Conservation (phyloP, 2,113 vertebrate species). For the Pseudolaguvia tuberculata region DNA sequence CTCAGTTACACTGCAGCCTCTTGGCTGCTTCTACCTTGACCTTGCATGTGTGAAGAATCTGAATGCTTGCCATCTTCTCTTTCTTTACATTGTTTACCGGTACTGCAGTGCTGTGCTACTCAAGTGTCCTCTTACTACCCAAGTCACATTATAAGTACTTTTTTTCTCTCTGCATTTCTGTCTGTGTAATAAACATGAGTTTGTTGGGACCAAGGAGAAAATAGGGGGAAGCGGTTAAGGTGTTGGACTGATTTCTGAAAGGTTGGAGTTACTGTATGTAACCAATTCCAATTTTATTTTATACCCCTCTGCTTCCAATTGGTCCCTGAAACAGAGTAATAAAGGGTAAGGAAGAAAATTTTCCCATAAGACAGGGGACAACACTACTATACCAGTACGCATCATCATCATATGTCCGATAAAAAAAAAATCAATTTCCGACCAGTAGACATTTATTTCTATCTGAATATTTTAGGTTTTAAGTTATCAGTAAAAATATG, state of each 20-base stretch:
- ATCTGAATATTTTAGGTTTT: no score
- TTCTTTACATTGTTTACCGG: conserved; percentile 19
- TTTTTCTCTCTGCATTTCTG: background rate
- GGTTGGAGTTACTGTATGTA: no score
- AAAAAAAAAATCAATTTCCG: no score
- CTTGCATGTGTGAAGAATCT: conserved; percentile 41
- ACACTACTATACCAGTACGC: no score
- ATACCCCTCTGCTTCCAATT: no score
- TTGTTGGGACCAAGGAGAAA: background rate
- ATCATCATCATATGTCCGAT: no score
- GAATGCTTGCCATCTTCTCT: background rate
- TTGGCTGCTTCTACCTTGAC: conserved; percentile 33
- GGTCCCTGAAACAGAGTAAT: background rate
- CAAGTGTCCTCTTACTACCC: background rate
- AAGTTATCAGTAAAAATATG: no score
- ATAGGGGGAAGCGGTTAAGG: no score
- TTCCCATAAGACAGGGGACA: no score
- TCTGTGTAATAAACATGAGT: background rate
- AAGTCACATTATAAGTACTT: background rate
- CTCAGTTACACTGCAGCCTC: conserved; percentile 38
- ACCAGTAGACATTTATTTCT: no score
- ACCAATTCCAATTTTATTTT: no score
- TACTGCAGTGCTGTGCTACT: conserved; percentile 17
- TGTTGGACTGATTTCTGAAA: no score
- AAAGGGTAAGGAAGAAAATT: background rate